These are phyloP conservation scores for Desmophyllum pertusum DNA, from an alignment of 92 coral and sea anemone genomes.

Conservation along the genomic window DNA sequence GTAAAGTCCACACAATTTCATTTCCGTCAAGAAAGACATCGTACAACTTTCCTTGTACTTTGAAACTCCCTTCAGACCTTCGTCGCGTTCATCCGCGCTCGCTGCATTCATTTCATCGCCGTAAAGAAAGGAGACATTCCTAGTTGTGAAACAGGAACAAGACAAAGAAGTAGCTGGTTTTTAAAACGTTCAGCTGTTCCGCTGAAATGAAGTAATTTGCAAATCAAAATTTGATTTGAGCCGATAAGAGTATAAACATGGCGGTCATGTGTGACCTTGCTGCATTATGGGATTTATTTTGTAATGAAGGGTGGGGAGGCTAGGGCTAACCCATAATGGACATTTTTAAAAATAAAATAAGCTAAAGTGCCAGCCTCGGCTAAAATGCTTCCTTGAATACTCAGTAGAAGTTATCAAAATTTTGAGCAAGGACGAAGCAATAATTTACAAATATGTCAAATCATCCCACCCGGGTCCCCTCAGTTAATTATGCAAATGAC, in stretches of 20 bases:
- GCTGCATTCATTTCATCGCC: background rate
- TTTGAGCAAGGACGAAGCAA: background rate
- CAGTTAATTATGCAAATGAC: background rate
- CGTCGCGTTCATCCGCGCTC: background rate
- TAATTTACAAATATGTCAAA: background rate
- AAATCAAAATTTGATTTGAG: background rate
- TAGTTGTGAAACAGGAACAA: background rate
- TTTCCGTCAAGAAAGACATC: conserved; percentile 70
- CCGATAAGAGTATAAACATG: conserved; percentile 1
- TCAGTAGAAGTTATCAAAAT: background rate
- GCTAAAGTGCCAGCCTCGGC: too few relatives aligned
- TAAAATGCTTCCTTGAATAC: too few relatives aligned
- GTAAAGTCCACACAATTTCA: conserved; percentile 72
- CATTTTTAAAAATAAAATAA: too few relatives aligned
- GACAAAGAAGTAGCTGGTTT: background rate
- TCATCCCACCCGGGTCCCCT: background rate
- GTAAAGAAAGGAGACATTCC: background rate
- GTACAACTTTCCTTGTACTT: conserved; percentile 59
- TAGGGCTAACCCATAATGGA: background rate
- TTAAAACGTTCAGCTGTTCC: background rate
- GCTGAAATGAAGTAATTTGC: background rate
- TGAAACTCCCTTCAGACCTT: conserved; percentile 58
- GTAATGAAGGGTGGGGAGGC: background rate
- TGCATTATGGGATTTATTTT: conserved; percentile 31
- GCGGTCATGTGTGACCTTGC: conserved; percentile 9